Conservation (phyloP, 2,888 invertebrate species). For the Rhamnusium bicolor region DNA sequence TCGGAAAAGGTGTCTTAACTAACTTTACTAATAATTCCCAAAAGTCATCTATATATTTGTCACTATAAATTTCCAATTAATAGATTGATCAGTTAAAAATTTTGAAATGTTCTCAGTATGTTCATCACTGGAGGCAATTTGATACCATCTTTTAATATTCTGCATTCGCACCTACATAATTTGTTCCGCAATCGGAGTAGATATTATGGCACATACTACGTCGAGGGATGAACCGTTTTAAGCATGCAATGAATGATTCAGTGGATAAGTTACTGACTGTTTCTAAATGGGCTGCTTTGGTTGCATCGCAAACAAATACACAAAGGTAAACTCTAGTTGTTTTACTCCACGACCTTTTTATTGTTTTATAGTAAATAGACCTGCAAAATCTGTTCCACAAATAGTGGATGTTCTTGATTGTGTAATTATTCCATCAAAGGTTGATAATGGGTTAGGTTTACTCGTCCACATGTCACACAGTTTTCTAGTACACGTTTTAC, state of each 20-base stretch:
- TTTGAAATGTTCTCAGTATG: neutral
- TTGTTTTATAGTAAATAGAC: slow-evolving; percentile 38
- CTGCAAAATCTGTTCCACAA: slow-evolving; percentile 36
- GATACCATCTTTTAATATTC: slow-evolving; percentile 30
- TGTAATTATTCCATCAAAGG: slow-evolving; percentile 38
- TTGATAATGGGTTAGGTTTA: neutral
- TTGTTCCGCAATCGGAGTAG: slow-evolving; percentile 55
- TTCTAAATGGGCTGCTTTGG: slow-evolving; percentile 55
- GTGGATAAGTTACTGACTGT: slow-evolving; percentile 49
- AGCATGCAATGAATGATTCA: slow-evolving; percentile 49
- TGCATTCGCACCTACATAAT: slow-evolving; percentile 52
- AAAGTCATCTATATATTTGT: no score
- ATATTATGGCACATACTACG: slow-evolving; percentile 48
- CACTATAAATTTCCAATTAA: neutral
- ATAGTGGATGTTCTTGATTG: slow-evolving; percentile 36
- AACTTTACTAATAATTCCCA: no score
- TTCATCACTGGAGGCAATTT: neutral
- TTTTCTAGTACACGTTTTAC: slow-evolving; percentile 23
- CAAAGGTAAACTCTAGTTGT: slow-evolving; percentile 34
- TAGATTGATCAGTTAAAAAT: neutral
- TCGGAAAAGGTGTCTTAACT: no score
- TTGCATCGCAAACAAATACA: slow-evolving; percentile 54
- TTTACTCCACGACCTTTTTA: slow-evolving; percentile 31
- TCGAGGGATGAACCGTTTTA: slow-evolving; percentile 52
- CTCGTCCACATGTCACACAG: slow-evolving; percentile 35